These are phyloP conservation scores for Macroglossus sobrinus DNA, from an alignment of 2,113 vertebrate species.

Conservation along the genomic window DNA sequence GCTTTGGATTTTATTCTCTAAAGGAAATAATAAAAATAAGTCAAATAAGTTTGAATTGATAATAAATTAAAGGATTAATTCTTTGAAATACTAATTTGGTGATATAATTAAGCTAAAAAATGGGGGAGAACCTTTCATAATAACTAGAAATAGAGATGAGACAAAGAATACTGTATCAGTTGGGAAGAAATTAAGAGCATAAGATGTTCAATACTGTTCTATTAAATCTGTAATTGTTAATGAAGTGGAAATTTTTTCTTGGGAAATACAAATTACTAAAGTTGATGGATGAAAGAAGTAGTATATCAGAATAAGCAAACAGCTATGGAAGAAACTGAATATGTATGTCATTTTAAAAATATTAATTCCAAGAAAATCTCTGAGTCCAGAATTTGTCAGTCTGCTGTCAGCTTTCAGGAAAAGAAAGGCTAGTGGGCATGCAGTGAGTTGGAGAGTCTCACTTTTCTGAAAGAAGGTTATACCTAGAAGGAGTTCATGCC, in stretches of 20 bases:
- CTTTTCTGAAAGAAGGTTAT: neutral
- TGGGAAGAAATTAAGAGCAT: neutral
- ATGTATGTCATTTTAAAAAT: neutral
- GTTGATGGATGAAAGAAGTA: neutral
- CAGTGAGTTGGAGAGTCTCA: neutral
- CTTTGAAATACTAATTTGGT: conserved; percentile 15
- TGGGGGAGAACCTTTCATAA: neutral
- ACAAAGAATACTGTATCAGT: neutral
- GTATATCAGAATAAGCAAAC: neutral
- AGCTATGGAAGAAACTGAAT: neutral
- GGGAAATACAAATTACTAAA: neutral
- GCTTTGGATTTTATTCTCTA: neutral
- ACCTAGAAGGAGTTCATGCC: neutral
- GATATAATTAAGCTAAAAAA: neutral
- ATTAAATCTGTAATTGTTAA: neutral
- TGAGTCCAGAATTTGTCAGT: neutral
- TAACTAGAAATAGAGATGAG: neutral
- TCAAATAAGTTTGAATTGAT: neutral
- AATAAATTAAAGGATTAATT: neutral
- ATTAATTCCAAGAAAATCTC: conserved; percentile 14
- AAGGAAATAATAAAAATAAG: neutral
- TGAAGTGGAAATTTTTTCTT: conserved; percentile 12
- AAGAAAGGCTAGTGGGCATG: neutral
- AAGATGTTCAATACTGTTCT: neutral
- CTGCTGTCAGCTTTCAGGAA: neutral